Percentiles rank a stretch among this genome's conserved stretches.
These are phyloP conservation scores for Pitta sordida DNA, from an alignment of 2,113 vertebrate species.

Conservation along the genomic window DNA sequence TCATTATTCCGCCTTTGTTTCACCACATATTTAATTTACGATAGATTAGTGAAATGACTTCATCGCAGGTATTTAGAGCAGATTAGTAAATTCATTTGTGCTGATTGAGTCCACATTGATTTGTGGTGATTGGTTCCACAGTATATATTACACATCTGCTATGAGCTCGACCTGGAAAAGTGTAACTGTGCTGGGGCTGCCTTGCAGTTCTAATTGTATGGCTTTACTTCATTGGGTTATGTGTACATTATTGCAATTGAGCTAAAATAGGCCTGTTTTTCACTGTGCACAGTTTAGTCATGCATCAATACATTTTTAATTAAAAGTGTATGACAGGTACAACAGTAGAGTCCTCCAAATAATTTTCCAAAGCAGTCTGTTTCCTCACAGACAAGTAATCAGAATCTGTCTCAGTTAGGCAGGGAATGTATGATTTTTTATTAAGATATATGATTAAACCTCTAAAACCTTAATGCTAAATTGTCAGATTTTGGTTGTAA, in stretches of 20 bases:
- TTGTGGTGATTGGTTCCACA: conserved; percentile 27
- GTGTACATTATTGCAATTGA: conserved; percentile 48
- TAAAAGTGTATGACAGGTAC: conserved; percentile 76
- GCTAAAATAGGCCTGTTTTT: conserved; percentile 68
- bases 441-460: conserved; percentile 42
- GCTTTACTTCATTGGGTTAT: conserved; percentile 48
- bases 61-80: conserved; percentile 60
- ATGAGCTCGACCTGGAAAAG: conserved; percentile 4
- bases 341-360: conserved; percentile 63
- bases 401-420: conserved; percentile 49
- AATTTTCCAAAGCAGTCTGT: conserved; percentile 63
- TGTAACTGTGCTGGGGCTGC: background rate
- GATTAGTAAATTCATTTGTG: conserved; percentile 49
- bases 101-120: conserved; percentile 50
- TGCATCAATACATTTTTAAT: conserved; percentile 78
- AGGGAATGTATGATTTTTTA: conserved; percentile 30
- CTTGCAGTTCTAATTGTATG: conserved; percentile 33
- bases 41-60: conserved; percentile 40
- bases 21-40: conserved; percentile 35
- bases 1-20: conserved; percentile 47
- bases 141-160: background rate
- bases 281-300: conserved; percentile 64
- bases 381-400: conserved; percentile 64
- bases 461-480: conserved; percentile 36
- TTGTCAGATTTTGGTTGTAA: background rate